A percentile compares a stretch with the other conserved stretches of the same genome.
Conservation (phyloP, 2,113 vertebrate genomes). For the Cisticola juncidis region DNA sequence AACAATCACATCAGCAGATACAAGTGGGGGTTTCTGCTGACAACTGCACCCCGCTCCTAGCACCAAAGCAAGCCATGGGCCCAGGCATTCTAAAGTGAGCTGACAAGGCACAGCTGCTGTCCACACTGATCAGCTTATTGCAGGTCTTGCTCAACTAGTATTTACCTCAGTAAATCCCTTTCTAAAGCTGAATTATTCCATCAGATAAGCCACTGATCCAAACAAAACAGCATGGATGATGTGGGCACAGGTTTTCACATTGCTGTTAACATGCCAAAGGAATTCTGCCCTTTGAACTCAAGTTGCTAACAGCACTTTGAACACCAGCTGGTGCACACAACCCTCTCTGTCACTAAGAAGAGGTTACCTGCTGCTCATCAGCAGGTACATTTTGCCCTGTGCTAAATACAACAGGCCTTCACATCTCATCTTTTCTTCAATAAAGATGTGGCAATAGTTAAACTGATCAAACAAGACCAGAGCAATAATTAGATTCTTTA, state of each 20-base stretch:
- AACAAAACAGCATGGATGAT: not conserved
- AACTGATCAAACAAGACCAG: not conserved
- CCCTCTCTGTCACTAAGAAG: not conserved
- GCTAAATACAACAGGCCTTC: not conserved
- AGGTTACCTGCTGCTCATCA: not conserved
- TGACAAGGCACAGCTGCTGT: not conserved
- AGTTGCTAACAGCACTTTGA: not conserved
- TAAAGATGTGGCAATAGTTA: not conserved
- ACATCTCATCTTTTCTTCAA: not conserved
- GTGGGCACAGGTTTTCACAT: not conserved
- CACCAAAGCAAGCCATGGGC: not conserved
- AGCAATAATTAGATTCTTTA: not conserved
- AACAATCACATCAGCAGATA: not conserved
- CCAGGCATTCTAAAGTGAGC: not conserved
- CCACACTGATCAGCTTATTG: rapidly evolving
- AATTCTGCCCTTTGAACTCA: not conserved
- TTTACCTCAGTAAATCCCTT: not conserved
- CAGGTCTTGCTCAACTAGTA: not conserved
- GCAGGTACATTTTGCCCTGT: rapidly evolving
- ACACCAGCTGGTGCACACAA: not conserved
- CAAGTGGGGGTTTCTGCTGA: not conserved
- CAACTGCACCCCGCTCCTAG: not conserved
- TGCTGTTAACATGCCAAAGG: not conserved
- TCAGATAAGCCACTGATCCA: not conserved
- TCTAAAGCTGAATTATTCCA: not conserved